These are phyloP conservation scores for Petrophora chlorosata DNA, from an alignment of 2,888 invertebrate species.

Conservation along the genomic window DNA sequence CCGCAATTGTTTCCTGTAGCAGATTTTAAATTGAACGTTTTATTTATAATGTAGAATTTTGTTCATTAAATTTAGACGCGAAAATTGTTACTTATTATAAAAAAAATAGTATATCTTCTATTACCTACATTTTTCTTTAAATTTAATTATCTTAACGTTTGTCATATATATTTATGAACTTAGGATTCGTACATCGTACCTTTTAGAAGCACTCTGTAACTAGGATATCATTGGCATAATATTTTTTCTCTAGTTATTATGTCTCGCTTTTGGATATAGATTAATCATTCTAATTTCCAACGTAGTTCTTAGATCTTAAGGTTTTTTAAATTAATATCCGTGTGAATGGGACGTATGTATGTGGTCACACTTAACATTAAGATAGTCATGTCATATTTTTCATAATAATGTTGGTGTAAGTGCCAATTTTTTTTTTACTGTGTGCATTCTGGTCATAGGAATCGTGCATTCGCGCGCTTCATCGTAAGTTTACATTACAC, in stretches of 20 bases:
- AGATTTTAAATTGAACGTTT: slow-evolving; percentile 52
- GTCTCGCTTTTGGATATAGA: slow-evolving; percentile 65
- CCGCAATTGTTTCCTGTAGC: slow-evolving; percentile 57
- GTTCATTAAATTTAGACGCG: slow-evolving; percentile 67
- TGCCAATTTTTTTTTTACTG: slow-evolving; percentile 67
- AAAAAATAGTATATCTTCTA: slow-evolving; percentile 62
- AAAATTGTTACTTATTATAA: slow-evolving; percentile 77
- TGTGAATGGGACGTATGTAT: slow-evolving; percentile 70
- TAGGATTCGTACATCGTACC: slow-evolving; percentile 50
- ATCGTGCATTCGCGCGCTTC: slow-evolving; percentile 58
- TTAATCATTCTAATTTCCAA: slow-evolving; percentile 64
- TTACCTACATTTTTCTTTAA: slow-evolving; percentile 53
- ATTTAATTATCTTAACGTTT: slow-evolving; percentile 45
- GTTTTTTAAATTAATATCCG: slow-evolving; percentile 66
- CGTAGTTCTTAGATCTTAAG: slow-evolving; percentile 65
- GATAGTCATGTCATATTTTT: slow-evolving; percentile 63
- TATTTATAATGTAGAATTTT: slow-evolving; percentile 56
- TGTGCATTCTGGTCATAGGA: slow-evolving; percentile 82
- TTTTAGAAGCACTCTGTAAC: slow-evolving; percentile 59
- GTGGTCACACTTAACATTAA: slow-evolving; percentile 73
- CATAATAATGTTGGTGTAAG: slow-evolving; percentile 63
- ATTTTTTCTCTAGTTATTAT: slow-evolving; percentile 60
- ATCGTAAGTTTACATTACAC: slow-evolving; percentile 61
- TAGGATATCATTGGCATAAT: slow-evolving; percentile 63
- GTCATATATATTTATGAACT: slow-evolving; percentile 60